Evolutionary conservation across 2,888 invertebrate species (phyloP), one percentile per base, ranked within the genome.

Genomic region (Leptopilina syphax): DNA sequence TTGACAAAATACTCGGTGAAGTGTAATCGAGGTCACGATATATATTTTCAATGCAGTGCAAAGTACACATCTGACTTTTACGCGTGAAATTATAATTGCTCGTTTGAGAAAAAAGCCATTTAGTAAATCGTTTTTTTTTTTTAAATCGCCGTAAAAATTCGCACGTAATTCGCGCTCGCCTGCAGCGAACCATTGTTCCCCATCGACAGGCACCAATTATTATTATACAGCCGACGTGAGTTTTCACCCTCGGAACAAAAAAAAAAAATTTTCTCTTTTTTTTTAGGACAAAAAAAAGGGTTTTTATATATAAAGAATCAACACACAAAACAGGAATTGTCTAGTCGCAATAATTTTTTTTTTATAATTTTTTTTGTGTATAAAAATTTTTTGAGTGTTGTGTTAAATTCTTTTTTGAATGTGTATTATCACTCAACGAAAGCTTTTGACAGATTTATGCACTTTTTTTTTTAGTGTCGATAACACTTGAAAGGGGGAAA

Each of bases 61-160:
- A 34, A 73, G 34, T 57, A 73, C 24, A 44, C 54, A 54, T 24
- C 27, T 73, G 41, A 34, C 18, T 73, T 54, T 73, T 60, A 18
- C 57, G 34, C 34, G 34, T 34, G 73, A 27, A 60, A 50, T 57
- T 9, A 41, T 57, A 41, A 73, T 73, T 73, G 10, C 9, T 73
- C 57, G n/a, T 73, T 34, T 60, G 34, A 12, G 57, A 57, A 73
- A 34, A 73, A 73, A 12, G 41, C 57, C 13, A 18, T 60, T 73
- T 57, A 57, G 18, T 73, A 73, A 73, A 57, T 60, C 57, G 41
- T 10, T 60, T 41, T 70, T 34, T 34, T 34, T 57, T 18, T 6
- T 44, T 41, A 73, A 73, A 60, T 73, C n/a, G n/a, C 73, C 34
- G 27, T 41, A 73, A 60, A 73, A 73, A n/a, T 73, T 34, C 18